Evolutionary conservation across 1,140 invertebrate genomes (phyloP), one percentile per base, ranked within the genome.

Genomic region (Listronotus bonariensis): DNA sequence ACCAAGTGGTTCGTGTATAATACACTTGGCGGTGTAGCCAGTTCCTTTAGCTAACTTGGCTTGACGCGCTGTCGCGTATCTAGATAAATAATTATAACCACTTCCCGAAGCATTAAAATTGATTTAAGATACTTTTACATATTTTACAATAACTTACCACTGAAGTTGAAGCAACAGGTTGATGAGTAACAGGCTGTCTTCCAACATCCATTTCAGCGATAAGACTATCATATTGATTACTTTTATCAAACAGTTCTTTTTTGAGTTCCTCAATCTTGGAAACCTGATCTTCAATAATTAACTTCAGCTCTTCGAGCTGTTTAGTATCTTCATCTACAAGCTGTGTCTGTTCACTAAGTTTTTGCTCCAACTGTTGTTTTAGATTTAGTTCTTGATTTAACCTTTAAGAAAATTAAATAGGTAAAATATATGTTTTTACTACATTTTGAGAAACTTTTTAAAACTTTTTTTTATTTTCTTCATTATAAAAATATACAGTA

Each of bases 261-360:
- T 87, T 88, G 7, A 91, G 71, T 1, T 83, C 83, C 1, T 86
- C 85, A 51, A 90, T 85, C 73, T 90, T 88, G 46, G 85, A 72
- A 66, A 90, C 88, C 73, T 88, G 89, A 15, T 80, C 82, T 68
- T 86, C 84, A 31, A 91, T 76, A 0, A 83, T 83, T 10, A 79
- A 74, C 68, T 85, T 85, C 68, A 85, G 42, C 45, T 84, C 82
- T 0, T 65, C 43, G 17, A 83, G 51, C 55, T 82, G 80, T 68
- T 76, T 81, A 69, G 81, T 77, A 68, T 87, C 82, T 68, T 86
- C 84, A 68, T 84, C 80, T 14, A 83, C 75, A 6, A 81, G 63
- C 12, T 75, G 77, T 53, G 82, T 77, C 15, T 87, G 75, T 64
- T 88, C 85, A 6, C 76, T 70, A 11, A 88, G 78, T 68, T 80